Conservation (phyloP, 1,140 invertebrate genomes). For the Drosophila fuyamai region DNA sequence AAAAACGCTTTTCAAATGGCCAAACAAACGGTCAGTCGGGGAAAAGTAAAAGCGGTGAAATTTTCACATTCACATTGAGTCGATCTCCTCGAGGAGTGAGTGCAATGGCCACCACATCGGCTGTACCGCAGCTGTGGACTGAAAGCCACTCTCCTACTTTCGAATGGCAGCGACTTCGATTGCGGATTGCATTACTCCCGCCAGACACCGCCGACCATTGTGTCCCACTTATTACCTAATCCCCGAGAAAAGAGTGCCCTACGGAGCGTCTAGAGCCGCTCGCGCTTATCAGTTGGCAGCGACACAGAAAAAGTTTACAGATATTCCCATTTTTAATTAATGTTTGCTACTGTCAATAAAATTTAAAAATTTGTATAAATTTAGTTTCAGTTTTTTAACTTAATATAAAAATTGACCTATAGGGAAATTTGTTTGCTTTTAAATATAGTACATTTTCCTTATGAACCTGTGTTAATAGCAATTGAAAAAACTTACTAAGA, state of each 20-base stretch:
- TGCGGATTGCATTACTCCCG: conserved; percentile 52
- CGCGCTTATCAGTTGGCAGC: conserved; percentile 27
- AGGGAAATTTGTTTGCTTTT: no score
- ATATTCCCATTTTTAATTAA: neutral
- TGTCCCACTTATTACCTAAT: conserved; percentile 63
- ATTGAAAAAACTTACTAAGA: no score
- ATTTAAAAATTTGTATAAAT: no score
- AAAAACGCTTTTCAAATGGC: conserved; percentile 49
- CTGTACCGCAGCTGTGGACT: conserved; percentile 16
- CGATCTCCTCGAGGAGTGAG: conserved; percentile 71
- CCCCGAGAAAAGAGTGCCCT: conserved; percentile 27
- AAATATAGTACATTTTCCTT: no score
- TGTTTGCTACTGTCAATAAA: no score
- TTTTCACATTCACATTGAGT: conserved; percentile 79
- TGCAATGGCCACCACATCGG: conserved; percentile 54
- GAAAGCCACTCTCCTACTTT: conserved; percentile 63
- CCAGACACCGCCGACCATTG: conserved; percentile 40
- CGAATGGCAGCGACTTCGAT: conserved; percentile 48
- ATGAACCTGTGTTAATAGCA: no score
- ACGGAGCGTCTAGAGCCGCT: conserved; percentile 14
- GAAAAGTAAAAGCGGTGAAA: conserved; percentile 82
- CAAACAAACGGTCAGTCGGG: conserved; percentile 37
- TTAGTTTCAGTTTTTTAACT: no score
- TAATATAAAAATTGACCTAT: no score
- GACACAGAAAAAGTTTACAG: conserved; percentile 4